phyloP scores from a whole-genome alignment of 2,797 vertebrate genomes.

The Tragopan temminckii region DNA sequence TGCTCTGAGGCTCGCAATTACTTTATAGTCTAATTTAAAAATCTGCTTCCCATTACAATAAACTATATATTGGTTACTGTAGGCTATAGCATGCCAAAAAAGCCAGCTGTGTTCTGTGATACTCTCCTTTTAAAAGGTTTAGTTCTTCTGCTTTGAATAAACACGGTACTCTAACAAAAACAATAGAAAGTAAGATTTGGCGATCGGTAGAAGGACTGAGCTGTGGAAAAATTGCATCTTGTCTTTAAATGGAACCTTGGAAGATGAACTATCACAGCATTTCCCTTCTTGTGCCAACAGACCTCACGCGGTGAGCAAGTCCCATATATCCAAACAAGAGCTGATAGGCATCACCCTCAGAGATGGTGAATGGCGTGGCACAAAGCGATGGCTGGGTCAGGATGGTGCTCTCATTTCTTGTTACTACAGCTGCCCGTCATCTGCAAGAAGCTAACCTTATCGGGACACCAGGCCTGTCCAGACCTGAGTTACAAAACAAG shows the following conservation, averaged over 20 bases:
- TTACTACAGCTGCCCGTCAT: constrained; percentile 10
- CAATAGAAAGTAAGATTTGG: neutral
- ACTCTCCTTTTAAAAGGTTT: neutral
- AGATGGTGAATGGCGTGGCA: neutral
- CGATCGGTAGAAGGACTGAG: neutral
- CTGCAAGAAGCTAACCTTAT: neutral
- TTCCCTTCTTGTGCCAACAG: neutral
- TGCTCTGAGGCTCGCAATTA: constrained; percentile 5
- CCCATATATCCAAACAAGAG: neutral
- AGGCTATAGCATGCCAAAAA: neutral
- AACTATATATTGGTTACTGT: neutral
- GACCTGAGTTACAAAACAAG: neutral
- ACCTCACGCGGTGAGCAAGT: neutral
- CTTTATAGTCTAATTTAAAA: neutral
- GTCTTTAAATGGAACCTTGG: neutral
- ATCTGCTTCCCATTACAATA: neutral
- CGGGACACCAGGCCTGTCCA: neutral
- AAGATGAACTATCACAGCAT: neutral
- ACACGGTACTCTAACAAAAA: neutral
- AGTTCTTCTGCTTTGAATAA: neutral
- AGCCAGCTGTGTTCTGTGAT: neutral
- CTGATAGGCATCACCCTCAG: neutral
- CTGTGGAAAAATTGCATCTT: neutral
- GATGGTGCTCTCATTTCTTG: neutral
- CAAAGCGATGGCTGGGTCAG: neutral